These are phyloP conservation scores for Apodemus agrarius DNA, from an alignment of 2,797 vertebrate species.

Conservation along the genomic window DNA sequence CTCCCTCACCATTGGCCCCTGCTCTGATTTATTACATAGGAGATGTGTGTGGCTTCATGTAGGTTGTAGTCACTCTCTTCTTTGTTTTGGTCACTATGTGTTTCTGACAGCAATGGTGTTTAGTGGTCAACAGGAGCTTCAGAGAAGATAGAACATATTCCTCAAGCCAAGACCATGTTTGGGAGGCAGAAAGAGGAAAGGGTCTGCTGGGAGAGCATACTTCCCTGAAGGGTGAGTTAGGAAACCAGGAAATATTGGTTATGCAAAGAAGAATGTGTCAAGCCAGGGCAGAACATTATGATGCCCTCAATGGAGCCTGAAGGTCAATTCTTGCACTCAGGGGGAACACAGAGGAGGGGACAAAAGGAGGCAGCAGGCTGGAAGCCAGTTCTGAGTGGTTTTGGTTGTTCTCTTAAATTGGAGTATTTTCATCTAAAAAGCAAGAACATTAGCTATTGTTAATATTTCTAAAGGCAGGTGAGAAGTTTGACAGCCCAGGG, in stretches of 20 bases:
- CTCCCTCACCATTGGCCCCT: not conserved
- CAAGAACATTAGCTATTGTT: conserved; percentile 67
- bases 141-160: not conserved
- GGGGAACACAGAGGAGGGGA: not conserved
- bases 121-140: not conserved
- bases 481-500: conserved; percentile 64
- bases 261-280: not conserved
- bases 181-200: not conserved
- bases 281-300: not conserved
- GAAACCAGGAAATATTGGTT: not conserved
- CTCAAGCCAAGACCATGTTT: not conserved
- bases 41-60: not conserved
- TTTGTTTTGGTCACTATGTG: not conserved
- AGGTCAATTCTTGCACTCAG: conserved; percentile 7
- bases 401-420: conserved; percentile 56
- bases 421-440: conserved; percentile 61
- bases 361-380: not conserved
- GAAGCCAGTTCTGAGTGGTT: conserved; percentile 6
- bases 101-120: not conserved
- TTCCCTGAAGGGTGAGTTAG: not conserved
- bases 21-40: not conserved
- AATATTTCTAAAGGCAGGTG: conserved; percentile 69
- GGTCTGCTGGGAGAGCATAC: too few species aligned
- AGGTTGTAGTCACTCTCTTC: not conserved
- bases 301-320: not conserved